Evolutionary conservation across 2,888 invertebrate genomes (phyloP).

Genomic region (Graphium colonna): DNA sequence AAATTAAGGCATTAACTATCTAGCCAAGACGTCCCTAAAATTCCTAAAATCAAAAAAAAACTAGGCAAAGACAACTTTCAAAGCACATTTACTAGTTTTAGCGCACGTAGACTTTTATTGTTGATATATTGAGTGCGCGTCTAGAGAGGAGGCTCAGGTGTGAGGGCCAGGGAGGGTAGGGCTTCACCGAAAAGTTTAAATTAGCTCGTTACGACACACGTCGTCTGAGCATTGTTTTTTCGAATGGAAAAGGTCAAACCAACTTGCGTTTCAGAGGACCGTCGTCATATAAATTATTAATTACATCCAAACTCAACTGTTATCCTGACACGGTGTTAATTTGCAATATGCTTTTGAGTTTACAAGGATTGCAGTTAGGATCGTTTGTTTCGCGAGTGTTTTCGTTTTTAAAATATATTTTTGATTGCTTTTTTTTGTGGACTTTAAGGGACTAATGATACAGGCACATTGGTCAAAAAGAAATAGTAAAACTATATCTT

Average conservation of each 20-base stretch:
- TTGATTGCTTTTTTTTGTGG: too few species aligned
- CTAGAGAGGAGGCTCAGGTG: conserved; percentile 67
- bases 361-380: conserved; percentile 17
- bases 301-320: conserved; percentile 44
- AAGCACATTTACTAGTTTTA: too few species aligned
- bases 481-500: too few species aligned
- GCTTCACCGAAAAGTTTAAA: conserved; percentile 76
- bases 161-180: conserved; percentile 42
- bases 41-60: too few species aligned
- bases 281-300: conserved; percentile 63
- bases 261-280: conserved; percentile 61
- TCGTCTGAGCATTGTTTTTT: conserved; percentile 71
- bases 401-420: too few species aligned
- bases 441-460: too few species aligned
- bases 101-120: too few species aligned
- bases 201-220: conserved; percentile 76
- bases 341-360: conserved; percentile 34
- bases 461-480: too few species aligned
- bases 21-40: too few species aligned
- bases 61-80: too few species aligned
- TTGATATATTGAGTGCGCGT: conserved; percentile 61
- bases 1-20: too few species aligned
- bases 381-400: too few species aligned
- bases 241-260: conserved; percentile 62
- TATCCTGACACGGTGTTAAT: conserved; percentile 34